These are phyloP conservation scores for Ptilodon capucinus DNA, from an alignment of 2,888 invertebrate genomes.

Conservation along the genomic window DNA sequence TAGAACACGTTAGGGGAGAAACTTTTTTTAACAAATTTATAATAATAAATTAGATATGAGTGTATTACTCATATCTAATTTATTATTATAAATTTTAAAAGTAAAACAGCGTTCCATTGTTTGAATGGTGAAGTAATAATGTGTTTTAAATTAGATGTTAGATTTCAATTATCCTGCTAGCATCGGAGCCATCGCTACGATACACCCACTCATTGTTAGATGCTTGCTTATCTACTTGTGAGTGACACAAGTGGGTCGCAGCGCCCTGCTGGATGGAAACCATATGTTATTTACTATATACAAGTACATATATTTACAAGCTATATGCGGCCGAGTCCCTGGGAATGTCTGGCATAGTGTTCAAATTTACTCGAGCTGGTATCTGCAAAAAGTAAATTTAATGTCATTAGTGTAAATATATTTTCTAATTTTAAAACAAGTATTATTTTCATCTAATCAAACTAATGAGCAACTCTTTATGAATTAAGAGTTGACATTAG, in stretches of 20 bases:
- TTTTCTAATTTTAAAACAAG: no score
- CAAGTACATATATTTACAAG: not conserved
- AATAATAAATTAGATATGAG: no score
- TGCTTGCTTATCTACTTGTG: not conserved
- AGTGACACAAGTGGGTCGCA: not conserved
- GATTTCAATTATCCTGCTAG: not conserved
- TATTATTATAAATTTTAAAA: not conserved
- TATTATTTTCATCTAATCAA: no score
- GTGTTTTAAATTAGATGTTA: not conserved
- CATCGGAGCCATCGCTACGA: not conserved
- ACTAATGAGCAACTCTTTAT: no score
- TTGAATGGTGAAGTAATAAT: not conserved
- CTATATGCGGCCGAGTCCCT: not conserved
- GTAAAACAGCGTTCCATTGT: not conserved
- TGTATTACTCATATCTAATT: no score
- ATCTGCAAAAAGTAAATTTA: no score
- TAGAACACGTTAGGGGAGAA: no score
- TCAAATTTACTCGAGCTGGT: no score
- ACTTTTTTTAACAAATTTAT: no score
- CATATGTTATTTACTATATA: not conserved
- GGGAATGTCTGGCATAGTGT: no score
- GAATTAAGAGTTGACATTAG: no score
- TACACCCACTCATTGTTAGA: not conserved
- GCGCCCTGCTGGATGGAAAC: not conserved
- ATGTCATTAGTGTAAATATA: no score